A percentile compares a stretch with the other conserved stretches of the same genome.
Conservation (phyloP, 2,797 vertebrate species). For the Chelmon rostratus region DNA sequence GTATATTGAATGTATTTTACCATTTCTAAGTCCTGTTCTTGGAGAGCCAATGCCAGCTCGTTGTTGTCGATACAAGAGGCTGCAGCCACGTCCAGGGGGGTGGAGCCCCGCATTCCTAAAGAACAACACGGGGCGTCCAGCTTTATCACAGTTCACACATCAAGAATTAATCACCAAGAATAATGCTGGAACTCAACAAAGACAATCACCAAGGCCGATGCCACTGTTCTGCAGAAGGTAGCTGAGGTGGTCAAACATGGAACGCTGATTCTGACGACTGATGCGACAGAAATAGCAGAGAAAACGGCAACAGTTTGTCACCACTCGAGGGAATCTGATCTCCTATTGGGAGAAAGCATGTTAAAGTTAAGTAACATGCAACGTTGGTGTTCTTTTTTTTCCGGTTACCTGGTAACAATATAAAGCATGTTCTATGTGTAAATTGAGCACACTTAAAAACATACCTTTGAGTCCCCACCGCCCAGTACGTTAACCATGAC, state of each 20-base stretch:
- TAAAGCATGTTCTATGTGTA: not conserved
- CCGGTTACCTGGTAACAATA: not conserved
- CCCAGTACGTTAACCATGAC: slow-evolving; percentile 98
- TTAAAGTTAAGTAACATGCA: not conserved
- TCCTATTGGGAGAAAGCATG: slow-evolving; percentile 82
- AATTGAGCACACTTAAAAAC: not conserved
- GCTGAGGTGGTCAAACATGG: slow-evolving; percentile 97
- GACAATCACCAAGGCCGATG: slow-evolving; percentile 92
- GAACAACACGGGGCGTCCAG: slow-evolving; percentile 18
- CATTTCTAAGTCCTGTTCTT: slow-evolving; percentile 97
- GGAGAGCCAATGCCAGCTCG: slow-evolving; percentile 93
- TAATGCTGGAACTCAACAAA: slow-evolving; percentile 1
- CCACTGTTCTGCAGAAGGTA: slow-evolving; percentile 96
- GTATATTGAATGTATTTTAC: slow-evolving; percentile 69
- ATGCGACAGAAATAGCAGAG: slow-evolving; percentile 98
- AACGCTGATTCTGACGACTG: slow-evolving; percentile 96
- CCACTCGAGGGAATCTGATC: slow-evolving; percentile 96
- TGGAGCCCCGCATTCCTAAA: slow-evolving; percentile 95
- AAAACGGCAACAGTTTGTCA: slow-evolving; percentile 97
- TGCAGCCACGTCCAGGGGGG: slow-evolving; percentile 94
- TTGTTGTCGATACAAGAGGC: slow-evolving; percentile 98
- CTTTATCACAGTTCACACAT: slow-evolving; percentile 14
- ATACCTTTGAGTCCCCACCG: slow-evolving; percentile 94
- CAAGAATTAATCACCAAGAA: not conserved
- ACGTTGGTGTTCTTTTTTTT: not conserved